phyloP scores from a whole-genome alignment of 2,888 invertebrate genomes.

The Athalia circularis region DNA sequence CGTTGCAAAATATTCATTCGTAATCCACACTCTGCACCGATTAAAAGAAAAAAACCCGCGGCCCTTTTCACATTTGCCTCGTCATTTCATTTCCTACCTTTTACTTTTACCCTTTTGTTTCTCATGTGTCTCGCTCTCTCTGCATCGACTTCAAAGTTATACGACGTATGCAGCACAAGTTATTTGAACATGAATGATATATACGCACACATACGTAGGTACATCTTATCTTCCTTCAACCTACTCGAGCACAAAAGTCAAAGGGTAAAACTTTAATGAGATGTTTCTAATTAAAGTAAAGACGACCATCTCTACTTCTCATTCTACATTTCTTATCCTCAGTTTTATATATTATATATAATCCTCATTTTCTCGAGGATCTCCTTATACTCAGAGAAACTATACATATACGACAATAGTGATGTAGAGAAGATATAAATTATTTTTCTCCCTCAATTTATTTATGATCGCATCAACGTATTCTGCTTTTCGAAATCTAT shows the following conservation, averaged over 20 bases:
- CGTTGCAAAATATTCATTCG: too few species aligned
- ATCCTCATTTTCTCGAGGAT: neutral
- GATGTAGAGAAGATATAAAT: too few species aligned
- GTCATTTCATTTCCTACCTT: neutral
- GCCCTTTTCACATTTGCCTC: too few species aligned
- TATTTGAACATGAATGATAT: neutral
- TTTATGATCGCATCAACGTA: too few species aligned
- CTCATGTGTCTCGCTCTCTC: neutral
- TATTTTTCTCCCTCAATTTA: too few species aligned
- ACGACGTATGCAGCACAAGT: neutral
- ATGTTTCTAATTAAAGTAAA: conserved; percentile 45
- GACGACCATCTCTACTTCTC: conserved; percentile 10
- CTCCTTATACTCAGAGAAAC: neutral
- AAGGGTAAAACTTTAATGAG: conserved; percentile 48
- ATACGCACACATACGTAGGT: neutral
- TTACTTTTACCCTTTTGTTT: neutral
- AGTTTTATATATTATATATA: neutral
- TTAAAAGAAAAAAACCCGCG: too few species aligned
- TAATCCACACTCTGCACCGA: too few species aligned
- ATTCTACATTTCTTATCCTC: neutral
- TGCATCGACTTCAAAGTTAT: neutral
- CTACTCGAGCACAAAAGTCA: conserved; percentile 39
- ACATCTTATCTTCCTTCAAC: conserved; percentile 43
- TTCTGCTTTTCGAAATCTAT: too few species aligned
- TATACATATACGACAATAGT: too few species aligned